phyloP scores from a whole-genome alignment of 1,140 invertebrate species.

The Camponotus pennsylvanicus region DNA sequence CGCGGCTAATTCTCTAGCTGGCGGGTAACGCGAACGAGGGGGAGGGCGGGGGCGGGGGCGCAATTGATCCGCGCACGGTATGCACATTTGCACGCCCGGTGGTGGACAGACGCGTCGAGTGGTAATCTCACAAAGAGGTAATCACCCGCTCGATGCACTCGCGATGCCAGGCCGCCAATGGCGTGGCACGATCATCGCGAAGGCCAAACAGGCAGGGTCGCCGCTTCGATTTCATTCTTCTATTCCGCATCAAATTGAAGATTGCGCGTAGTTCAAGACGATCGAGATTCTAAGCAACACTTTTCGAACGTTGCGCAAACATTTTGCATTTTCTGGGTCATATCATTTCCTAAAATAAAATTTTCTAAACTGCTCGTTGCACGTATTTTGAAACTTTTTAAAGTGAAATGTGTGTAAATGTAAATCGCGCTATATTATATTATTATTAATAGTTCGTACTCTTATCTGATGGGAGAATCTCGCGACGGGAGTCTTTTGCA shows the following conservation, averaged over 20 bases:
- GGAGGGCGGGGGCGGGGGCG: not conserved
- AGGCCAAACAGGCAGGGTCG: constrained; percentile 13
- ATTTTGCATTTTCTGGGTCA: not conserved
- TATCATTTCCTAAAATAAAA: not conserved
- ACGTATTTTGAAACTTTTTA: too few relatives aligned
- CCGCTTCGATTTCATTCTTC: not conserved
- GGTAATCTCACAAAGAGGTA: constrained; percentile 50
- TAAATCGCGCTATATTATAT: too few relatives aligned
- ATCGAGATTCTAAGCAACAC: not conserved
- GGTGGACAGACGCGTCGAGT: constrained; percentile 44
- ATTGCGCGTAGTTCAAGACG: not conserved
- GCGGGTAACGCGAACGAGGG: constrained; percentile 33
- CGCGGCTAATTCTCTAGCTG: constrained; percentile 50
- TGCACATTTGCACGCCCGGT: constrained; percentile 39
- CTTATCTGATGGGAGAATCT: not conserved
- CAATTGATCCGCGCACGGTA: constrained; percentile 44
- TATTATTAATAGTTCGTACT: not conserved
- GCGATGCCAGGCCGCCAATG: constrained; percentile 14
- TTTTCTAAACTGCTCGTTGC: not conserved
- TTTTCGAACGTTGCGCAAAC: not conserved
- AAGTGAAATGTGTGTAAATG: too few relatives aligned
- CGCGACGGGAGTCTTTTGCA: not conserved
- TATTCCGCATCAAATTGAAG: constrained; percentile 6
- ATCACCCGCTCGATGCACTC: constrained; percentile 11
- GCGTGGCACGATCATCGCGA: constrained; percentile 31